Evolutionary conservation across 2,113 vertebrate genomes (phyloP).

Genomic region (Labeo catla): DNA sequence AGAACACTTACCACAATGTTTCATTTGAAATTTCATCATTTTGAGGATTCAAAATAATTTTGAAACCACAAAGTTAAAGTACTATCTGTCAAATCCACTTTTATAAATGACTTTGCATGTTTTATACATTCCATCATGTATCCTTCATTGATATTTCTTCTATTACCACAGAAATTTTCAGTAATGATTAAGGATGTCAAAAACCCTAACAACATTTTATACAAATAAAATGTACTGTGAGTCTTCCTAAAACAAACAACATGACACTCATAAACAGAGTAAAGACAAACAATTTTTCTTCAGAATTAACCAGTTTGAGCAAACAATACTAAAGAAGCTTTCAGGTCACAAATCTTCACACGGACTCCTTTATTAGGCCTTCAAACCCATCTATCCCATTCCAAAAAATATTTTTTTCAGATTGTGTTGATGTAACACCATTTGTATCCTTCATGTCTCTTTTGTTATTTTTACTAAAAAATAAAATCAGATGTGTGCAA

Average conservation of each 20-base stretch:
- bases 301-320: not conserved
- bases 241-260: not conserved
- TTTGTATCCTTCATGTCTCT: not conserved
- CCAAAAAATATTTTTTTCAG: not conserved
- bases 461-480: not conserved
- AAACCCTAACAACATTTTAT: not conserved
- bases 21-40: too few species aligned
- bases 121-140: not conserved
- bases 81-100: not conserved
- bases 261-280: not conserved
- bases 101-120: not conserved
- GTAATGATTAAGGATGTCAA: not conserved
- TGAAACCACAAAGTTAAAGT: not conserved
- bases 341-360: slow-evolving; percentile 18
- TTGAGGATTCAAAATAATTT: not conserved
- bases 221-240: not conserved
- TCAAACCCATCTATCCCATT: not conserved
- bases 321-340: slow-evolving; percentile 2
- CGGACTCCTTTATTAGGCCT: not conserved
- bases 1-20: not conserved
- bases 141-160: not conserved
- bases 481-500: not conserved
- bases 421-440: not conserved
- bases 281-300: not conserved
- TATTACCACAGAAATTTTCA: not conserved